phyloP scores from a whole-genome alignment of 2,888 invertebrate genomes.

The Ommatoiulus sabulosus region DNA sequence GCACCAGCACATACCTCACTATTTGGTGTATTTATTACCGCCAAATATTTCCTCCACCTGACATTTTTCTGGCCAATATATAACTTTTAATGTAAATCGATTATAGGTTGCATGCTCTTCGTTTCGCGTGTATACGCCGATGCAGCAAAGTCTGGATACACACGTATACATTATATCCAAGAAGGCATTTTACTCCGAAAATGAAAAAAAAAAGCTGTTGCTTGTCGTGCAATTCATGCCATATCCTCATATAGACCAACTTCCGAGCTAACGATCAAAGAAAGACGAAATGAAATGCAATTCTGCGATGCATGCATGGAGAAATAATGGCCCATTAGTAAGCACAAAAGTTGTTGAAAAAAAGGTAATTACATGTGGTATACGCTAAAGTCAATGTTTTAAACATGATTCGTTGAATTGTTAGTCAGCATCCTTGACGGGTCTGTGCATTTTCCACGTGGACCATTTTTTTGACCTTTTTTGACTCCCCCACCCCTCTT shows the following conservation, averaged over 20 bases:
- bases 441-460: too few relatives aligned
- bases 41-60: conserved; percentile 35
- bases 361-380: too few relatives aligned
- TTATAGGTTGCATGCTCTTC: conserved; percentile 41
- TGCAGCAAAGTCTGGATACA: background rate
- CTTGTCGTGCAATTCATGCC: conserved; percentile 32
- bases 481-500: too few relatives aligned
- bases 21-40: conserved; percentile 33
- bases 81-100: conserved; percentile 43
- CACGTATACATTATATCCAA: background rate
- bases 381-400: too few relatives aligned
- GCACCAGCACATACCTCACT: background rate
- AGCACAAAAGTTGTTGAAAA: background rate
- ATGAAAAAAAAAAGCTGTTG: conserved; percentile 9
- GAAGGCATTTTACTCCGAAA: conserved; percentile 17
- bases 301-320: background rate
- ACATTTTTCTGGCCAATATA: conserved; percentile 43
- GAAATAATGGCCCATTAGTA: background rate
- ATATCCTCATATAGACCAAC: background rate
- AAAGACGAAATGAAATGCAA: conserved; percentile 10
- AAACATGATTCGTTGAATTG: too few relatives aligned
- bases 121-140: background rate
- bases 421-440: too few relatives aligned
- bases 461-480: too few relatives aligned
- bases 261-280: background rate